Evolutionary conservation across 1,140 invertebrate species (phyloP), one percentile per base, ranked within the genome.

Genomic region (Drosophila kurseongensis): DNA sequence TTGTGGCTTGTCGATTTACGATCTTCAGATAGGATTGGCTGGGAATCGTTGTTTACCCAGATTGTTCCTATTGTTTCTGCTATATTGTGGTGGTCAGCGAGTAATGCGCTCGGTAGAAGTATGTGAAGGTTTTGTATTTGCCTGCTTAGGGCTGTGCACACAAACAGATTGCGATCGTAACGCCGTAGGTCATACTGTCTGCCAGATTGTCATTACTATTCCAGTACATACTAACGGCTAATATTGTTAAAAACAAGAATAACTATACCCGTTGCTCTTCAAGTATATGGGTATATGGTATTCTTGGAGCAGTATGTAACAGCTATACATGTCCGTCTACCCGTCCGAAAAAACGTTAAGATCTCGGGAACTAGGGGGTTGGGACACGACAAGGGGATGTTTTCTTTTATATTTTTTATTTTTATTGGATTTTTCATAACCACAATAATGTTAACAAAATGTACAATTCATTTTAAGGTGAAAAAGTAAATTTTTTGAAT

Each of bases 121-220:
- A 23, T 69, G 68, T 71, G 62, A 67, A 67, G 66, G 66, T 69
- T 68, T 66, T 68, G 32, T 68, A 54, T 69, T 69, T 68, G 41
- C 23, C 66, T 54, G 66, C 48, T 48, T 69, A 68, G 65, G 65
- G 65, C 60, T 66, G 10, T 51, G 29, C 60, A 68, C 44, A 32
- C 32, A 65, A 52, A 35, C 18, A 27, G 65, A 66, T 52, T 42
- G 47, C 14, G 9, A 44, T 44, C 18, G 62, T 23, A 51, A 29
- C 9, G 65, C 14, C 60, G 65, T 68, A 68, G 65, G 65, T 66
- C 65, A 67, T 16, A 18, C 58, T n/a, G 54, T 62, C 54, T 62
- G 27, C 16, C n/a, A 55, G 18, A 38, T 65, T 13, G 16, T 32
- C 32, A 45, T 12, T 16, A 32, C 8, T 32, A 10, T 63, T 67